phyloP scores from a whole-genome alignment of 2,797 vertebrate species.

The Acrocephalus scirpaceus region DNA sequence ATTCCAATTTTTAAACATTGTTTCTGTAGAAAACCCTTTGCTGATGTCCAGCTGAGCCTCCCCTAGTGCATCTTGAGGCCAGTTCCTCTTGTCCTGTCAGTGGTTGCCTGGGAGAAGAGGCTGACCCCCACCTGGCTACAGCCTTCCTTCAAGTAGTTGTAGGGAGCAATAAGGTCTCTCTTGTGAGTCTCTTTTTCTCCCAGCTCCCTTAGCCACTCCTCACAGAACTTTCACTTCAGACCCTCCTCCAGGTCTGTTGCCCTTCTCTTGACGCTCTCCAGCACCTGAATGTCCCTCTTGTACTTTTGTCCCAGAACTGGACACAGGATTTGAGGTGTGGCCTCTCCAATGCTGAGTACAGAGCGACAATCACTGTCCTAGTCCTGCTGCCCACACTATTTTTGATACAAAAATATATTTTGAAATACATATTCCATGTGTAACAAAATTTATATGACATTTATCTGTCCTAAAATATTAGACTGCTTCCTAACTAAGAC shows the following conservation, averaged over 20 bases:
- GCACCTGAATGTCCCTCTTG: background rate
- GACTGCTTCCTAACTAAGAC: background rate
- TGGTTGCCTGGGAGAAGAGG: background rate
- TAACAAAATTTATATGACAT: background rate
- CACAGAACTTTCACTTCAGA: background rate
- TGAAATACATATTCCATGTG: background rate
- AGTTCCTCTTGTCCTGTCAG: no score
- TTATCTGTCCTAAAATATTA: background rate
- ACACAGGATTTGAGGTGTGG: background rate
- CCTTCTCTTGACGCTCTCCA: rapidly evolving
- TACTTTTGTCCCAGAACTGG: background rate
- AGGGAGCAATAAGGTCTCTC: no score
- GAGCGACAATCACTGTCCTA: background rate
- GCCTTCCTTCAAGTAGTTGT: background rate
- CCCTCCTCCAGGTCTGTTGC: no score
- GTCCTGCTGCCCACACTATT: background rate
- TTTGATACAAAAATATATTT: background rate
- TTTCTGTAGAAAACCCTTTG: background rate
- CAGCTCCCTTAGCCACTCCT: background rate
- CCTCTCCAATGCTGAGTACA: rapidly evolving
- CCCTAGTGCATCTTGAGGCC: background rate
- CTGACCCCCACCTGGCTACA: rapidly evolving
- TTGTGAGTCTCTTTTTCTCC: background rate
- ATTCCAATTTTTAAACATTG: background rate
- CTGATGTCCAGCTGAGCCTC: background rate